These are phyloP conservation scores for Adelphocoris suturalis DNA, from an alignment of 2,888 invertebrate genomes.

Conservation along the genomic window DNA sequence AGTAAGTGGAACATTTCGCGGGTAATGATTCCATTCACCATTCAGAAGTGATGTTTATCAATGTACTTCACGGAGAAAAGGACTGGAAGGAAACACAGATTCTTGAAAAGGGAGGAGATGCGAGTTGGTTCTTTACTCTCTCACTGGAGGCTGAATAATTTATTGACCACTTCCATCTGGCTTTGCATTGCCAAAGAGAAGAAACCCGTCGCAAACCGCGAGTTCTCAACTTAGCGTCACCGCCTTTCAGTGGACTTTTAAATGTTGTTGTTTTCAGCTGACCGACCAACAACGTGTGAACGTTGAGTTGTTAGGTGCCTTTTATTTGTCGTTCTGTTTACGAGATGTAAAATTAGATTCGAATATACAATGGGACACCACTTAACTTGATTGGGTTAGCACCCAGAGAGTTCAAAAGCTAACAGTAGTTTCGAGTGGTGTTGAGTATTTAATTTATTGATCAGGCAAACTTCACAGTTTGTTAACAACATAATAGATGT, in stretches of 20 bases:
- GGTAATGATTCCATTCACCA: conserved; percentile 7
- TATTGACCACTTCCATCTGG: conserved; percentile 36
- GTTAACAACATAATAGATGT: too few species aligned
- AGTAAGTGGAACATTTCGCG: not conserved
- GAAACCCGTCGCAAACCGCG: conserved; percentile 28
- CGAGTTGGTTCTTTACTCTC: conserved; percentile 23
- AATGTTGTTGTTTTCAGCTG: not conserved
- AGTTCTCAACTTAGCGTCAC: not conserved
- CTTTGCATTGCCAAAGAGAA: conserved; percentile 17
- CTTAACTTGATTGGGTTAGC: too few species aligned
- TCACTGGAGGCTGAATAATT: conserved; percentile 32
- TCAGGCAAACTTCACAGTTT: too few species aligned
- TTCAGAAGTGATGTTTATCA: not conserved
- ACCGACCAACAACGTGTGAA: not conserved
- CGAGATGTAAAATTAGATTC: too few species aligned
- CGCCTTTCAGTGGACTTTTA: conserved; percentile 30
- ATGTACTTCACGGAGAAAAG: not conserved
- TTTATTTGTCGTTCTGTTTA: too few species aligned
- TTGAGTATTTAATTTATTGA: too few species aligned
- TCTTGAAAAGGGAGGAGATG: not conserved
- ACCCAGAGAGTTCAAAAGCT: too few species aligned
- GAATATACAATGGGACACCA: too few species aligned
- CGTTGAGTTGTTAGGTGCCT: too few species aligned
- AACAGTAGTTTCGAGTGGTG: too few species aligned
- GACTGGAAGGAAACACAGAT: not conserved